Base-by-base conservation (phyloP, 1,140 invertebrate species). In the Nephotettix cincticeps region DNA sequence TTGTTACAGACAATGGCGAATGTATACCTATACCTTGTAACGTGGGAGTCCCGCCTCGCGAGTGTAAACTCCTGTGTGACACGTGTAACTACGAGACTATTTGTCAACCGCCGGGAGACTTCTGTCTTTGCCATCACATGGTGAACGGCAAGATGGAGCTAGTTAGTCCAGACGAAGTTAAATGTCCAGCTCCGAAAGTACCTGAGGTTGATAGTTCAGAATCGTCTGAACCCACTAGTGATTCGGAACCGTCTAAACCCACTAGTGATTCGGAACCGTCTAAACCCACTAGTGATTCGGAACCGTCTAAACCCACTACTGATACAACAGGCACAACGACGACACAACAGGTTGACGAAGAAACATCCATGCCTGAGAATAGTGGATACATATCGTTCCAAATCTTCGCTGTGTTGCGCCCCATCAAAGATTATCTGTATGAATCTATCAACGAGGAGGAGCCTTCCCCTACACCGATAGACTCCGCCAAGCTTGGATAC, bases 1-100 rank as follows among this genome's bases (percentile, higher is more conserved):
- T 61, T 61, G 56, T 64, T 64, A 6, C 64, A 67, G 64, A 67
- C 36, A 45, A 40, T 45, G 64, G 64, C 1, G 17, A 45, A 27
- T 67, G 64, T 45, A 25, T 45, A 2, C 64, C 64, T 9, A 45
- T 67, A n/a, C n/a, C 19, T 13, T 67, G 64, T 21, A 40, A 67
- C 3, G 1, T 67, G 1, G 64, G 64, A 11, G 23, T 43, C 1
- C 64, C 64, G 19, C 64, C 64, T 6, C 17, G 11, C 9, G 17
- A 67, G 21, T 67, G 64, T 43, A 67, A 28, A 4, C 19, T 9
- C 1, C 17, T 43, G 21, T 67, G 64, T 25, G 32, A 11, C 21
- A 19, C 30, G 2, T 36, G 25, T 14, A 27, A 45, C 23, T 67
- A 67, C 36, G 6, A 32, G 9, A 28, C 64, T 1, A 45, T 25